phyloP scores from a whole-genome alignment of 2,888 invertebrate species.

The Torymus texanus region DNA sequence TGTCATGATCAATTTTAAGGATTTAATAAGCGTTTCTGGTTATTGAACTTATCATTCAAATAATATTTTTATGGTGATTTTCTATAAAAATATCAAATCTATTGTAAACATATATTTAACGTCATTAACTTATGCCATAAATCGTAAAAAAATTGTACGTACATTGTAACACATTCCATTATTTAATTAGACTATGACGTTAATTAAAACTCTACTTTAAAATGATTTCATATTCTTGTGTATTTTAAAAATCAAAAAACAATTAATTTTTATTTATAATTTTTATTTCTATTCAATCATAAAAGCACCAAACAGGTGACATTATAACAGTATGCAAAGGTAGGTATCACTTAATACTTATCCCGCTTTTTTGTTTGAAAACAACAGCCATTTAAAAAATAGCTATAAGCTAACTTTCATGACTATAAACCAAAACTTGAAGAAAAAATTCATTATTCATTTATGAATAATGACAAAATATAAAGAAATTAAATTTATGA shows the following conservation, averaged over 20 bases:
- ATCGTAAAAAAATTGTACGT: too few relatives aligned
- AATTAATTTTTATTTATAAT: conserved; percentile 6
- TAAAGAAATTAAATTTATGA: too few relatives aligned
- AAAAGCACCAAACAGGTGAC: conserved; percentile 28
- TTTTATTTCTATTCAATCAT: conserved; percentile 34
- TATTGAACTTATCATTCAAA: too few relatives aligned
- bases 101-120: too few relatives aligned
- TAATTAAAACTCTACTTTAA: background rate
- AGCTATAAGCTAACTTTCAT: conserved; percentile 8
- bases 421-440: conserved; percentile 23
- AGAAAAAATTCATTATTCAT: background rate
- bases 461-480: too few relatives aligned
- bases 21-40: too few relatives aligned
- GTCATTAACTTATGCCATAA: too few relatives aligned
- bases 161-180: conserved; percentile 28
- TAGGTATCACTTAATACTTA: conserved; percentile 26
- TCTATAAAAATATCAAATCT: too few relatives aligned
- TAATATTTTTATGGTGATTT: too few relatives aligned
- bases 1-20: too few relatives aligned
- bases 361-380: conserved; percentile 13
- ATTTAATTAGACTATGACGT: background rate
- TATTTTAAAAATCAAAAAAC: background rate
- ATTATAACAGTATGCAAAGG: conserved; percentile 14
- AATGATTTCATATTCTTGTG: background rate
- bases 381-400: conserved; percentile 31